Evolutionary conservation across 30 jellyfish, hydroid and myxozoan species (phyloP).

Genomic region (Aurelia aurita): DNA sequence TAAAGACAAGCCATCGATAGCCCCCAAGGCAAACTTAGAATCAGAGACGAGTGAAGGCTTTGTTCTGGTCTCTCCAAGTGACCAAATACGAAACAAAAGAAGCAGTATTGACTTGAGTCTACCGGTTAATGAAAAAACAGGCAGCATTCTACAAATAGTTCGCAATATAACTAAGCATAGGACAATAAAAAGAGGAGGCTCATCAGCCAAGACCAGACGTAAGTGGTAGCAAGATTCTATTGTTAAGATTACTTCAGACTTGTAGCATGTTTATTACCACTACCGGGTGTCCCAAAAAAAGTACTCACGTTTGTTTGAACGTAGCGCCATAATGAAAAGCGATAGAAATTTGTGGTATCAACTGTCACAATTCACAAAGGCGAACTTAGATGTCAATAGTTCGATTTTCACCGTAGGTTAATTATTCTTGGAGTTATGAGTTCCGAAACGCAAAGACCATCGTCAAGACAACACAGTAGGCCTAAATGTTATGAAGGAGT

Average conservation of each 20-base stretch:
- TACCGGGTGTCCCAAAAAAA: too few species aligned
- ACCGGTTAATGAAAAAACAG: conserved; percentile 39
- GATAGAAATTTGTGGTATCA: too few species aligned
- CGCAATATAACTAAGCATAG: conserved; percentile 18
- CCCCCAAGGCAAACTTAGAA: conserved; percentile 29
- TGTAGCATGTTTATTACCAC: neutral
- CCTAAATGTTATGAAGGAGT: too few species aligned
- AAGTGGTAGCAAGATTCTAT: neutral
- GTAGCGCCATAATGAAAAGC: too few species aligned
- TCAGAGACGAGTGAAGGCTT: conserved; percentile 32
- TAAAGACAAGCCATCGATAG: conserved; percentile 34
- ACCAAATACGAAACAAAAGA: conserved; percentile 6
- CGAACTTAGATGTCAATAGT: too few species aligned
- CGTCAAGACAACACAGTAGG: too few species aligned
- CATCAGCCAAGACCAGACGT: conserved; percentile 30
- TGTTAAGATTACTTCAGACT: too few species aligned
- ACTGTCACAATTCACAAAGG: too few species aligned
- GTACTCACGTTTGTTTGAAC: too few species aligned
- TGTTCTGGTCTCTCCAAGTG: conserved; percentile 32
- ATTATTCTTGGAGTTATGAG: too few species aligned
- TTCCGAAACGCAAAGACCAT: too few species aligned
- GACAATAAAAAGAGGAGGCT: conserved; percentile 23
- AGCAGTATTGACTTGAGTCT: neutral
- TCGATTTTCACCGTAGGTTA: too few species aligned
- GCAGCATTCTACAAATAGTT: conserved; percentile 17